Conservation (phyloP, 2,888 invertebrate genomes). For the Drosophila macrospina region DNA sequence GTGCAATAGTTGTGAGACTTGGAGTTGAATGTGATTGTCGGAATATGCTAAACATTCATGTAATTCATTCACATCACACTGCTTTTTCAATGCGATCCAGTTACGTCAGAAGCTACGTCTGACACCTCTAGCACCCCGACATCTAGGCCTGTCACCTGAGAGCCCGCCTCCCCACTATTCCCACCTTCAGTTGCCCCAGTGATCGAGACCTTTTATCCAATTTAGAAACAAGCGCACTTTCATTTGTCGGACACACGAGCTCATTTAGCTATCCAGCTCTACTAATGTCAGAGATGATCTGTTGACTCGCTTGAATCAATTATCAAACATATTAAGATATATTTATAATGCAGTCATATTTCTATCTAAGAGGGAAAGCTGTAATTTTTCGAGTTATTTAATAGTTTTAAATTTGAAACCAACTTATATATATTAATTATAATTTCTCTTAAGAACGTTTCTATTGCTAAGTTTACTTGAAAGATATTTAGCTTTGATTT, state of each 20-base stretch:
- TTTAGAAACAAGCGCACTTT: conserved; percentile 54
- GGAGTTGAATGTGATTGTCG: conserved; percentile 1
- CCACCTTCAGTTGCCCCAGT: conserved; percentile 12
- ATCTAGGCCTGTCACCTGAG: not conserved
- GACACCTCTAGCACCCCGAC: conserved; percentile 4
- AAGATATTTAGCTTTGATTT: too few relatives aligned
- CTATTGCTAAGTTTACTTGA: too few relatives aligned
- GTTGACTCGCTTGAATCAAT: not conserved
- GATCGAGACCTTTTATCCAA: conserved; percentile 51
- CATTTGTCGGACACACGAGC: conserved; percentile 41
- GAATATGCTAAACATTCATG: not conserved
- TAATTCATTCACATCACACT: conserved; percentile 17
- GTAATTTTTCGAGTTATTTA: too few relatives aligned
- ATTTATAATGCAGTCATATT: not conserved
- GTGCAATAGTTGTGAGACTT: not conserved
- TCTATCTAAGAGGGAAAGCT: too few relatives aligned
- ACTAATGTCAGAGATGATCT: conserved; percentile 30
- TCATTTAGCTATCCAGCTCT: not conserved
- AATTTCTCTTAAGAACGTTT: too few relatives aligned
- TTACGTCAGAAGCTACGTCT: conserved; percentile 40
- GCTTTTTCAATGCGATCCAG: conserved; percentile 8
- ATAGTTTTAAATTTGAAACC: not conserved
- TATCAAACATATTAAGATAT: not conserved
- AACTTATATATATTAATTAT: not conserved
- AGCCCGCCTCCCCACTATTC: not conserved